phyloP scores from a whole-genome alignment of 1,140 invertebrate genomes.

The Anastatus disparis region DNA sequence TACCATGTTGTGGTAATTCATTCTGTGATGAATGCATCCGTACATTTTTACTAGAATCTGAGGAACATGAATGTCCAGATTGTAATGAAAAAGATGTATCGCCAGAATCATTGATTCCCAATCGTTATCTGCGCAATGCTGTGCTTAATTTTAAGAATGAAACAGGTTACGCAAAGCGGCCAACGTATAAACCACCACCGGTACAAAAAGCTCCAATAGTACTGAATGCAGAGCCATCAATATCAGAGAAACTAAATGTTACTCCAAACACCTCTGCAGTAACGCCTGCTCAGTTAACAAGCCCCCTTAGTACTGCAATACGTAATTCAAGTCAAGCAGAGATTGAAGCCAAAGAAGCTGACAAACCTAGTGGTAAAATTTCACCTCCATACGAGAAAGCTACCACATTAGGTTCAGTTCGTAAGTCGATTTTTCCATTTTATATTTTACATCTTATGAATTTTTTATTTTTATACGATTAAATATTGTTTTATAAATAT shows the following conservation, averaged over 20 bases:
- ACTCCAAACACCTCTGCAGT: constrained; percentile 21
- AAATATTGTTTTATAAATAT: not conserved
- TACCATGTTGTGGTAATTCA: constrained; percentile 96
- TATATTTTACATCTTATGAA: not conserved
- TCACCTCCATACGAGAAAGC: constrained; percentile 33
- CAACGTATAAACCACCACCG: constrained; percentile 48
- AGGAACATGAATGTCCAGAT: constrained; percentile 93
- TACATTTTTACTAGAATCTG: constrained; percentile 87
- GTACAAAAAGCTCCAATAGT: constrained; percentile 21
- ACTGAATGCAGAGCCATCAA: not conserved
- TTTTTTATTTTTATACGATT: not conserved
- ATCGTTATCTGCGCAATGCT: constrained; percentile 87
- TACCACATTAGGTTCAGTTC: constrained; percentile 7
- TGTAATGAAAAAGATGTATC: constrained; percentile 93
- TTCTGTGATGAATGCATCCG: constrained; percentile 98
- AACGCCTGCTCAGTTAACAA: constrained; percentile 21
- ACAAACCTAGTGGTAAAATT: constrained; percentile 13
- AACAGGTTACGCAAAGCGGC: constrained; percentile 78
- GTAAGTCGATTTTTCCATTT: not conserved
- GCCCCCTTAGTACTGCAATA: not conserved
- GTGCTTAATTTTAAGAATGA: constrained; percentile 91
- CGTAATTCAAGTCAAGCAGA: constrained; percentile 24
- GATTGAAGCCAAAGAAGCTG: constrained; percentile 20
- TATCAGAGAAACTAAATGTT: constrained; percentile 45
- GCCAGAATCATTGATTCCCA: constrained; percentile 92